Base-by-base conservation (phyloP, 2,888 invertebrate genomes). In the Drosophila demipolita region DNA sequence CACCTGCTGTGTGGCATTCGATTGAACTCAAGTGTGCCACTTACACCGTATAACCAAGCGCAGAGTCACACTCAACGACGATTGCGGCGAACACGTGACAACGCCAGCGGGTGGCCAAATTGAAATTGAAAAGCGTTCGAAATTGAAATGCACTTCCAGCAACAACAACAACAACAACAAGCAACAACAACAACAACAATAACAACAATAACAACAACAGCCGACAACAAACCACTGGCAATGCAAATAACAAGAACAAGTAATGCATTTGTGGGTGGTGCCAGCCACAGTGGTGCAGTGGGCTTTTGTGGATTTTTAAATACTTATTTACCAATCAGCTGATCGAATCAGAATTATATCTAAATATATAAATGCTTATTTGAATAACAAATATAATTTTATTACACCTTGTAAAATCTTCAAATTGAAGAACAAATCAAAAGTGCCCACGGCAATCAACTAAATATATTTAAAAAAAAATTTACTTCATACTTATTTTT, bases 11-110 rank as follows among this genome's bases (percentile, higher is more conserved):
- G 80, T 73, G 80, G 84, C 75, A 85, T 87, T 82, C 78, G 73
- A 84, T 85, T 85, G 89, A 85, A 85, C 89, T 89, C 89, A 80
- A 84, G 75, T 85, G 89, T 85, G 84, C 89, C 89, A 88, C 75
- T 82, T 88, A 83, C 76, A 64, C 52, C 54, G 74, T 50, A 65
- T 61, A 40, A 50, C 61, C 32, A 32, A 57, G 36, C 26, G n/a
- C 55, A 55, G 6, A 29, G 29, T n/a, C 38, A 53, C 36, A 64
- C 57, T 33, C 60, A 50, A 36, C 50, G 32, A 59, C 72, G 53
- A 42, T 58, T 66, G 69, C 55, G 17, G 29, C 59, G 45, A 45
- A 89, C 85, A 85, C 85, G 85, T 85, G 85, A 85, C 66, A 67
- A 48, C 74, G 67, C 59, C 79, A 63, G 77, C 74, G 58, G 75